Base-by-base conservation (phyloP, 2,888 invertebrate species). In the Dastarcus helophoroides region DNA sequence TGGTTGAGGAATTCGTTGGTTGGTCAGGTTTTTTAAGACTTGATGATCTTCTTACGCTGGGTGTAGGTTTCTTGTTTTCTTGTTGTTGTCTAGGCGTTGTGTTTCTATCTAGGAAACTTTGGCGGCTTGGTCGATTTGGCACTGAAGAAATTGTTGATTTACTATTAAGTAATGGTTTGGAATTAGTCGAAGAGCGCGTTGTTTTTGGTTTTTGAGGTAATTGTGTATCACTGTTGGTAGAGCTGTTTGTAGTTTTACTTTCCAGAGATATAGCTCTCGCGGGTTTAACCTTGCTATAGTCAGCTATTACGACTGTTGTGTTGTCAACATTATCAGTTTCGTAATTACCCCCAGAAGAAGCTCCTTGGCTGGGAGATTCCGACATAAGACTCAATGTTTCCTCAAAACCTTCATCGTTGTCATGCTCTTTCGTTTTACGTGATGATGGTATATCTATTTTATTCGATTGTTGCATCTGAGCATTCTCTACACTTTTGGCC, bases 331-430 rank as follows among this genome's bases (percentile, higher is more conserved):
- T 49, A 62, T 69, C 54, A n/a, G 65, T 61, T 29, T 67, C 62
- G 12, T 70, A 68, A 36, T 56, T 54, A 11, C 56, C 82, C 4
- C 73, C 73, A 0, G 84, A 84, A 0, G 84, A 84, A 2, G 84
- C 82, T 23, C 84, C 85, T 47, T 85, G 85, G 25, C 85, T 85
- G 3, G 84, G 77, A 4, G 83, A 85, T 54, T 86, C 86, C 0
- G 86, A 86, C 48, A 85, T 82, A 29, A 88, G 65, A 51, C 85
- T 86, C 51, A 86, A 86, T 1, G 85, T 85, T 63, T 89, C 89
- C 56, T 89, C 88, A 50, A 89, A 89, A 5, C 89, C 88, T 66
- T 89, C 88, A 53, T 89, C 89, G 50, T 85, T 82, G 46, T 88
- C 86, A 40, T 76, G 76, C 40, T 80, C 79, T 33, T 58, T 62